Conservation (phyloP, 1,140 invertebrate genomes). For the Calosoma granatense region DNA sequence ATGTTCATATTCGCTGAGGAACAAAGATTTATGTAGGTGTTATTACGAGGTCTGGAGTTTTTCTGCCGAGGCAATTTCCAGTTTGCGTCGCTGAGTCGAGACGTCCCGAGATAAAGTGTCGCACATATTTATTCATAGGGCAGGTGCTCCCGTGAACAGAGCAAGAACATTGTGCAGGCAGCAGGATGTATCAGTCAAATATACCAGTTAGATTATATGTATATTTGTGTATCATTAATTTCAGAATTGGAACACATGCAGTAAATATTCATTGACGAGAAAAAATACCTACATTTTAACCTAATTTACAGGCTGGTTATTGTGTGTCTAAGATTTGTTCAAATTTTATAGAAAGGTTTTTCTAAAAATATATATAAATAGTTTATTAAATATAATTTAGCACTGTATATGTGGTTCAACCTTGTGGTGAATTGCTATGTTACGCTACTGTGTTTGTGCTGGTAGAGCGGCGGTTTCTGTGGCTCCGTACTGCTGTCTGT, state of each 20-base stretch:
- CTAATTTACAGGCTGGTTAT: too few relatives aligned
- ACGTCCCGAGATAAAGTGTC: background rate
- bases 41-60: background rate
- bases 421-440: too few relatives aligned
- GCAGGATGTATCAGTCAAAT: background rate
- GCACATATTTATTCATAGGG: background rate
- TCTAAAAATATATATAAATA: too few relatives aligned
- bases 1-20: constrained; percentile 1
- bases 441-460: background rate
- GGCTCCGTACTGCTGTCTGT: background rate
- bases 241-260: too few relatives aligned
- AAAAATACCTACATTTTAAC: too few relatives aligned
- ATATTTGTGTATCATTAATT: too few relatives aligned
- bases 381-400: too few relatives aligned
- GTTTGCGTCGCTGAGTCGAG: background rate
- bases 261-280: too few relatives aligned
- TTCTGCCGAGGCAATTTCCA: constrained; percentile 2
- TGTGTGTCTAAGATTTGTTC: too few relatives aligned
- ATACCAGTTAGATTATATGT: background rate
- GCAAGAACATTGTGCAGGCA: too few relatives aligned
- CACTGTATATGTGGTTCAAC: too few relatives aligned
- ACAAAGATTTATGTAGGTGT: constrained; percentile 6
- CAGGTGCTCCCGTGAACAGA: background rate
- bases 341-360: too few relatives aligned
- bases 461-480: background rate